Percentiles rank a stretch among this genome's conserved stretches.
These are phyloP conservation scores for Megalops cyprinoides DNA, from an alignment of 2,797 vertebrate species.

Conservation along the genomic window DNA sequence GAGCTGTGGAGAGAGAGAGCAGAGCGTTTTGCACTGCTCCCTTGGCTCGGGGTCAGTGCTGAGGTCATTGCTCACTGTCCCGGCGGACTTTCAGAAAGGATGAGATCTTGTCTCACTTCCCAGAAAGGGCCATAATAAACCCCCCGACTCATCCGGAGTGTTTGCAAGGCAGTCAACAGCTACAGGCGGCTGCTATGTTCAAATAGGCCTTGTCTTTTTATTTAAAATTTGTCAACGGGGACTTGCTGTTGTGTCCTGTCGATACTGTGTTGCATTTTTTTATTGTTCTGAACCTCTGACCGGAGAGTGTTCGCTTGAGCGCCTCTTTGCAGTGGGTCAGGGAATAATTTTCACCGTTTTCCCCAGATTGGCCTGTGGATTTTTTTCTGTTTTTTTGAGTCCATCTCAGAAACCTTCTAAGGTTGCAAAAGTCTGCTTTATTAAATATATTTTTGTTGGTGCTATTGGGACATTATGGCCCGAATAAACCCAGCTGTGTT, in stretches of 20 bases:
- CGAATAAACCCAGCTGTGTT: not conserved
- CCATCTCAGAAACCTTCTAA: no score
- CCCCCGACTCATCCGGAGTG: constrained; percentile 62
- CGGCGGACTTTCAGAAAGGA: constrained; percentile 39
- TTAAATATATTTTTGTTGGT: not conserved
- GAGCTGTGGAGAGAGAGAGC: constrained; percentile 25
- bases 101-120: constrained; percentile 63
- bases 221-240: constrained; percentile 56
- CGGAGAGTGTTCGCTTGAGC: not conserved
- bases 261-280: constrained; percentile 23
- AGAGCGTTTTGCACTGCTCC: constrained; percentile 21
- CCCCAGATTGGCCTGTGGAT: no score
- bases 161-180: constrained; percentile 27
- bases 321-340: no score
- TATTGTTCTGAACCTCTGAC: constrained; percentile 31
- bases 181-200: constrained; percentile 45
- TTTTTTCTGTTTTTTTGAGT: no score
- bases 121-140: constrained; percentile 56
- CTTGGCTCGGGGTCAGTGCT: not conserved
- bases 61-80: constrained; percentile 9
- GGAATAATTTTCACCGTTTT: no score
- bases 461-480: not conserved
- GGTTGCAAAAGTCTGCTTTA: no score
- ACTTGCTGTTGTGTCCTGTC: constrained; percentile 49
- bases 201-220: constrained; percentile 52